Evolutionary conservation across 2,113 vertebrate species (phyloP), one percentile per base, ranked within the genome.

Genomic region (Centropristis striata): DNA sequence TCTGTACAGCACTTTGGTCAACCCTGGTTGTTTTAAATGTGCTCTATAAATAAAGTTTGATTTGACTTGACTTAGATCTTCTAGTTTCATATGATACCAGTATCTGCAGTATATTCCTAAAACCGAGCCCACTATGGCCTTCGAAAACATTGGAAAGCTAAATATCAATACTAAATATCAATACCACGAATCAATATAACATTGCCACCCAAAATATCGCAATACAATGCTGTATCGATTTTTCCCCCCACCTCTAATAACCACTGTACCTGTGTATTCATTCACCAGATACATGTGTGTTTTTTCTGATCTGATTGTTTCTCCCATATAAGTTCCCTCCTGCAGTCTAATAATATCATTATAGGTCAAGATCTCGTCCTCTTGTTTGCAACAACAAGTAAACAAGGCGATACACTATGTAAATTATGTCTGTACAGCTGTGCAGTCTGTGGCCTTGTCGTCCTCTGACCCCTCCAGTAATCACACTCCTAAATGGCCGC

Each of bases 401-500:
- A 70, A 49, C 25, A 71, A 58, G 42, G n/a, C 60, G 37, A 53
- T 8, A 71, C 9, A 27, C 37, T 8, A 37, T 63, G 23, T 47
- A 21, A 68, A 68, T 37, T 5, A 42, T n/a, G 39, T 55, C 21
- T 49, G 32, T 44, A 60, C 49, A 60, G 50, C 32, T 28, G 57
- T 53, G 28, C 42, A 21, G 11, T 64, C 32, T 78, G 32, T 69
- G 64, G 57, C 71, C 65, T 78, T 39, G 16, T n/a, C 15, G 18
- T 71, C 66, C 37, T 69, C 44, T 66, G 74, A 73, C 80, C 66
- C 72, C 65, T 73, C 39, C 6, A 37, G 39, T 57, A 47, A 55
- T 77, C 58, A 70, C 50, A 66, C 20, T 68, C 25, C 65, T 67
- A 74, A 70, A 76, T 75, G 57, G 77, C 61, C 58, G 11, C 6